Conservation (phyloP, 2,888 invertebrate species). For the Autographa pulchrina region DNA sequence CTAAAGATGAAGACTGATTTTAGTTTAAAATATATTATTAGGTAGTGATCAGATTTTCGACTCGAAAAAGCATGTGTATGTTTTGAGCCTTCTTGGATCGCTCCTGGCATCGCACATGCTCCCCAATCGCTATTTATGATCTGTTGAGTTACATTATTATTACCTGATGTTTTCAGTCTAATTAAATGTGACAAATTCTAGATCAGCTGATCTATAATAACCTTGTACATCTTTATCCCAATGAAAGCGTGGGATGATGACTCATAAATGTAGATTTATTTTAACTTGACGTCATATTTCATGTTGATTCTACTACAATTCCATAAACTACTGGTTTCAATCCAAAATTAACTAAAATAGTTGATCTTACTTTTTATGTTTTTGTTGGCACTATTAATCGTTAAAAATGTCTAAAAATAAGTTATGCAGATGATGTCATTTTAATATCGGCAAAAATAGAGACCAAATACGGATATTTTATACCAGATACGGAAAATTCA, state of each 20-base stretch:
- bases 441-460: background rate
- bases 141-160: constrained; percentile 18
- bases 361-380: background rate
- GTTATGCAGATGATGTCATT: background rate
- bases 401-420: background rate
- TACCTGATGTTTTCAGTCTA: constrained; percentile 25
- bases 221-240: background rate
- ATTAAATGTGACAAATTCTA: constrained; percentile 28
- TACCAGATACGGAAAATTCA: too few species aligned
- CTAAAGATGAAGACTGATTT: background rate
- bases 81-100: constrained; percentile 72
- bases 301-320: background rate
- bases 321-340: background rate
- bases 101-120: constrained; percentile 53
- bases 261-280: background rate
- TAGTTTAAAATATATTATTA: too few species aligned
- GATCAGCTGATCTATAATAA: background rate
- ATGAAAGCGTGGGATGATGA: background rate
- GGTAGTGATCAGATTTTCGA: background rate
- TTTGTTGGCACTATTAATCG: background rate
- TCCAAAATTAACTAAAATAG: background rate
- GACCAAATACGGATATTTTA: background rate
- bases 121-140: constrained; percentile 23
- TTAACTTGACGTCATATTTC: background rate
- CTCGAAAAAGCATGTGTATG: constrained; percentile 68